Evolutionary conservation across 2,797 vertebrate species (phyloP), one percentile per base, ranked within the genome.

Genomic region (Cyprinodon diabolis): DNA sequence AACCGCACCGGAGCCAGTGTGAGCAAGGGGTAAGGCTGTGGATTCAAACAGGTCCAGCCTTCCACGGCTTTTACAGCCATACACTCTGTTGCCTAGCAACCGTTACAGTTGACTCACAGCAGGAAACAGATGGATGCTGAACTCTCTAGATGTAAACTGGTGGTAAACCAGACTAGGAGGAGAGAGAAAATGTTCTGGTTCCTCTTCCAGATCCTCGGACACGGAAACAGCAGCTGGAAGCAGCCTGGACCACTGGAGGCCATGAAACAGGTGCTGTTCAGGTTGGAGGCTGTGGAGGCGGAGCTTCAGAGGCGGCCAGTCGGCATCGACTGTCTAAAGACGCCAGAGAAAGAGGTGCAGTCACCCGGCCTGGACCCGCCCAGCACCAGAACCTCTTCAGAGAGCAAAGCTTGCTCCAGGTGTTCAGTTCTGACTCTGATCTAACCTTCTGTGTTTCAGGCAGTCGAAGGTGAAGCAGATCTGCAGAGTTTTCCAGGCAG

Each of bases 231-330:
- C 67, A 4, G 30, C 35, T 63, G 52, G n/a, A 77, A 80, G 84
- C 95, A 96, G 87, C 96, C 96, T 0, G 96, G 97, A 56, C 96
- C 96, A 0, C 94, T 97, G 57, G 97, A 98, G 92, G 94, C 96
- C 52, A 79, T 97, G 74, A 98, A 98, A 72, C 95, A 96, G 79
- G 96, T 96, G 93, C 88, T 98, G 67, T 97, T 97, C 89, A 95
- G 95, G 74, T 94, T 98, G 68, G 96, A 97, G 91, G 90, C 94
- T 4, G 92, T 97, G 75, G 96, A 96, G 75, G 92, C 94, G 52
- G 90, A 90, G 78, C 84, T 91, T 52, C 80, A 85, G 67, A 48
- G 48, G 10, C 72, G 51, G 30, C 77, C 65, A 1, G 49, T 43
- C 1, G 4, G 56, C 4, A 0, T 17, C 4, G 75, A 48, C 12